phyloP scores from a whole-genome alignment of 92 coral and sea anemone species.

The Parazoanthus darwini region DNA sequence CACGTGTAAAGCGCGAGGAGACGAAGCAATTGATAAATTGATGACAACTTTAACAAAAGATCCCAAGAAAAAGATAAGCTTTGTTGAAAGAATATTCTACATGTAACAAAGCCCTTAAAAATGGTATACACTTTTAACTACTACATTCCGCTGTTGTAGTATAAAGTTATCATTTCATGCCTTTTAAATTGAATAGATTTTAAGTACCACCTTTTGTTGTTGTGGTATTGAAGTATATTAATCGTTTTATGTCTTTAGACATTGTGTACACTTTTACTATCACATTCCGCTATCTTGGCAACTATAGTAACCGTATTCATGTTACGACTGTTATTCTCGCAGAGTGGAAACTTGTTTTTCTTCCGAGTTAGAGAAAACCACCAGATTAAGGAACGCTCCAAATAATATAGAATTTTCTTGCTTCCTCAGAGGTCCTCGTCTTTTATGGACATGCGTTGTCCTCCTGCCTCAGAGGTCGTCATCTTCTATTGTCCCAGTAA shows the following conservation, averaged over 20 bases:
- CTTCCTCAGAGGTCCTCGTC: no score
- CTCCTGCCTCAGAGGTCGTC: conserved; percentile 20
- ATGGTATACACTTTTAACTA: neutral
- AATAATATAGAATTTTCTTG: no score
- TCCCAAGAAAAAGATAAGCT: neutral
- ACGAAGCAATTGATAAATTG: no score
- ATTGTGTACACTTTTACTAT: neutral
- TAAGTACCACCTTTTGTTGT: no score
- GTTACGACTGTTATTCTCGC: neutral
- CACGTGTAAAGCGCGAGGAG: neutral
- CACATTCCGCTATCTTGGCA: neutral
- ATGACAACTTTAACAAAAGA: neutral
- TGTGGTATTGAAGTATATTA: no score
- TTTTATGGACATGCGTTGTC: neutral
- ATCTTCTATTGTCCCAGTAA: conserved; percentile 26
- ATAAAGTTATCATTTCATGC: neutral
- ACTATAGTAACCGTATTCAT: neutral
- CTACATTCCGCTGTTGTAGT: neutral
- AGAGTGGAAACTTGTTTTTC: neutral
- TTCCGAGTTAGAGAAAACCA: neutral
- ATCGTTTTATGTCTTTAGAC: neutral
- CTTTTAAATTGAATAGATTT: no score
- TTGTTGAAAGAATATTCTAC: neutral
- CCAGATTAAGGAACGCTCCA: neutral
- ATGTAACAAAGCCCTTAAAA: neutral